These are phyloP conservation scores for Taenaris catops DNA, from an alignment of 2,888 invertebrate species.

Conservation along the genomic window DNA sequence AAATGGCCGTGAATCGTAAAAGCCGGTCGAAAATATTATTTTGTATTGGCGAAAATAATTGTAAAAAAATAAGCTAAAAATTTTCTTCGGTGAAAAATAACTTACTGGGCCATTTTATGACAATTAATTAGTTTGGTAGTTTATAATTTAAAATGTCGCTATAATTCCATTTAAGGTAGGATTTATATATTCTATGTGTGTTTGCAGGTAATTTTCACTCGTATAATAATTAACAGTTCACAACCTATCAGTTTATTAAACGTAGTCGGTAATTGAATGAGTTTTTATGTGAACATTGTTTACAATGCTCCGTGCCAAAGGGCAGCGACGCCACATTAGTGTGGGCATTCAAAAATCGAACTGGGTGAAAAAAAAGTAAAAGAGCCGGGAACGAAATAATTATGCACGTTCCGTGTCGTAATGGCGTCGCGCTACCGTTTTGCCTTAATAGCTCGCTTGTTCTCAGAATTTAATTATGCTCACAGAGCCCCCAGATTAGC, in stretches of 20 bases:
- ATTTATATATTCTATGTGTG: no score
- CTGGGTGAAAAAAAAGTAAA: constrained; percentile 56
- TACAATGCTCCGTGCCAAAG: constrained; percentile 66
- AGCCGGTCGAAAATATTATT: no score
- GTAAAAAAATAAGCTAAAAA: no score
- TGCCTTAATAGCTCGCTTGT: constrained; percentile 76
- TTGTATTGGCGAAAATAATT: no score
- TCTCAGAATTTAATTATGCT: constrained; percentile 76
- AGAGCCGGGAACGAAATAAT: constrained; percentile 78
- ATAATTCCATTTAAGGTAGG: no score
- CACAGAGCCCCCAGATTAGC: constrained; percentile 70
- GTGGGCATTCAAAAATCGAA: constrained; percentile 67
- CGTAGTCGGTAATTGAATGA: constrained; percentile 61
- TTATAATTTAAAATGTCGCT: no score
- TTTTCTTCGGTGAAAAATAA: no score
- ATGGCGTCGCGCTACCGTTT: constrained; percentile 77
- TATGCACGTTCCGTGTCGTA: constrained; percentile 77
- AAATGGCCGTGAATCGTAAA: no score
- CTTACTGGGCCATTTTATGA: no score
- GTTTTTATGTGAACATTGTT: constrained; percentile 76
- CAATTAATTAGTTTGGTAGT: no score
- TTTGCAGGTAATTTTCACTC: constrained; percentile 16
- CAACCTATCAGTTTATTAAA: constrained; percentile 61
- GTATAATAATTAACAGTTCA: constrained; percentile 44
- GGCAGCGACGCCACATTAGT: constrained; percentile 68